Conservation (phyloP, 2,888 invertebrate species). For the Dasypogon diadema region DNA sequence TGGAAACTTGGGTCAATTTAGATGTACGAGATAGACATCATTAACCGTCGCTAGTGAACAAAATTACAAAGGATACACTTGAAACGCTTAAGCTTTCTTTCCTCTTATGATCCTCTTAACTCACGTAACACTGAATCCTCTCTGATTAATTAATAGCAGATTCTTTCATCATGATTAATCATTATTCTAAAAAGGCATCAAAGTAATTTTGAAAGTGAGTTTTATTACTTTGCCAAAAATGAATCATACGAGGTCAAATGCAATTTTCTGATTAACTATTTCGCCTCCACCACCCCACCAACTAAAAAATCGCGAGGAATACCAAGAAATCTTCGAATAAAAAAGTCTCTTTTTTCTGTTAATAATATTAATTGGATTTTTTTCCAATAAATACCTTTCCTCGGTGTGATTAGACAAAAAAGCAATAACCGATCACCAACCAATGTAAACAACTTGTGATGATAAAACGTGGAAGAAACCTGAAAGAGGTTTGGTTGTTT, state of each 20-base stretch:
- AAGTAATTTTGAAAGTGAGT: not conserved
- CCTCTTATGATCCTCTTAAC: too few relatives aligned
- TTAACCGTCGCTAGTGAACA: too few relatives aligned
- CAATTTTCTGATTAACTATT: not conserved
- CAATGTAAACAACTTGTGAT: not conserved
- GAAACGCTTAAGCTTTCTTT: too few relatives aligned
- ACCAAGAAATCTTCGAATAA: too few relatives aligned
- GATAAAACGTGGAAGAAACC: slow-evolving; percentile 15
- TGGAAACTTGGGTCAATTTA: too few relatives aligned
- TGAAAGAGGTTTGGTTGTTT: slow-evolving; percentile 34
- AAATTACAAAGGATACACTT: too few relatives aligned
- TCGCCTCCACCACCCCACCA: not conserved
- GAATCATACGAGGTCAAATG: not conserved
- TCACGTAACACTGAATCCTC: too few relatives aligned
- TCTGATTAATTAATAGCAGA: too few relatives aligned
- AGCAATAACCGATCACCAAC: not conserved
- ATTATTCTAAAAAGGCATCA: too few relatives aligned
- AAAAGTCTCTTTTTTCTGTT: not conserved
- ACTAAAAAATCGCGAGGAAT: too few relatives aligned
- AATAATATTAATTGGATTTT: not conserved
- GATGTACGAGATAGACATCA: too few relatives aligned
- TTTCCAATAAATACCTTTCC: not conserved
- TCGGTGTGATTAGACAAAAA: not conserved
- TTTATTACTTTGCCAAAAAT: not conserved
- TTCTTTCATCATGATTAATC: too few relatives aligned